A percentile compares a stretch with the other conserved stretches of the same genome.
phyloP scores from a whole-genome alignment of 2,888 invertebrate genomes.

The Adelphocoris suturalis region DNA sequence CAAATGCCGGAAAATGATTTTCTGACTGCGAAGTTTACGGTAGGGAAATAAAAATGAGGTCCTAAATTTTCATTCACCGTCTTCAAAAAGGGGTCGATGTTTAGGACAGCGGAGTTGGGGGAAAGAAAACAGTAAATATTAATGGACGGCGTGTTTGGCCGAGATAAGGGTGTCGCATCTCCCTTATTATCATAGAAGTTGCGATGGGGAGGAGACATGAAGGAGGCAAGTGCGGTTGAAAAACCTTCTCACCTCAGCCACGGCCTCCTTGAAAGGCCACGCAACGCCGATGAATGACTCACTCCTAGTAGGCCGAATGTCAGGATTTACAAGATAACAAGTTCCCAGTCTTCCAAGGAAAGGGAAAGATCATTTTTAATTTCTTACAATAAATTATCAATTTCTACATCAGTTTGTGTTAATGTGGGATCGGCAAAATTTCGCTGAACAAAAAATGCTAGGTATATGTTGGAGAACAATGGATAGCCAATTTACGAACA shows the following conservation, averaged over 20 bases:
- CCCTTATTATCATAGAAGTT: conserved; percentile 59
- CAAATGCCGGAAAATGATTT: conserved; percentile 31
- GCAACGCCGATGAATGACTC: not conserved
- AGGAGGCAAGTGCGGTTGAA: conserved; percentile 42
- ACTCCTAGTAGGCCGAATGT: not conserved
- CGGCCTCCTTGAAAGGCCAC: not conserved
- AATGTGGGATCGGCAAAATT: no score
- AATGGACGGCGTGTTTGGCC: conserved; percentile 60
- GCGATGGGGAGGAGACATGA: not conserved
- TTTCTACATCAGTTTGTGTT: no score
- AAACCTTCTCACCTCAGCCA: conserved; percentile 9
- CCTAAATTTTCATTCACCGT: conserved; percentile 42
- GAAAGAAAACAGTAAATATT: conserved; percentile 42
- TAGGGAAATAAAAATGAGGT: not conserved
- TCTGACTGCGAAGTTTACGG: conserved; percentile 12
- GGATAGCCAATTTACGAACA: no score
- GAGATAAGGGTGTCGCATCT: conserved; percentile 62
- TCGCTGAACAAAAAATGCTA: no score
- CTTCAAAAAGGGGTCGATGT: not conserved
- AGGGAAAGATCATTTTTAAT: no score
- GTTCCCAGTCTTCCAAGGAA: no score
- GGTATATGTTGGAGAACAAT: no score
- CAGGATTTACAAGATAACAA: no score
- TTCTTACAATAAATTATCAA: no score
- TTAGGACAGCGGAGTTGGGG: not conserved